Percentiles rank a stretch among this genome's conserved stretches.
These are phyloP conservation scores for Zosterops borbonicus DNA, from an alignment of 2,113 vertebrate species.

Conservation along the genomic window DNA sequence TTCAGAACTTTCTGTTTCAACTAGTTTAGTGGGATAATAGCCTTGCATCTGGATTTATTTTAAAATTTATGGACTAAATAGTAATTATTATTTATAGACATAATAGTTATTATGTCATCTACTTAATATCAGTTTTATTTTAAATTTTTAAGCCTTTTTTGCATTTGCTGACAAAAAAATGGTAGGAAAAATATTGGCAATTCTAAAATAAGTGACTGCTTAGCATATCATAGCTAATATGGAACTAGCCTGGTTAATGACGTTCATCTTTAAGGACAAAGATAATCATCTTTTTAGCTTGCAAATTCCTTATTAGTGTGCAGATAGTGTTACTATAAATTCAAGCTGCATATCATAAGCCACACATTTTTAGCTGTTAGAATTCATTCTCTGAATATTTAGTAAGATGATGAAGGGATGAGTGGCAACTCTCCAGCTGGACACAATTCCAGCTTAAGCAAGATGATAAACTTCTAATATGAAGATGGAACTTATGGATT, in stretches of 20 bases:
- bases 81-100: not conserved
- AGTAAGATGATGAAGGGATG: conserved; percentile 54
- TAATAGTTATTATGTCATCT: not conserved
- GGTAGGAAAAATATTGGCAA: conserved; percentile 10
- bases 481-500: conserved; percentile 79
- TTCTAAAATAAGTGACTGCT: conserved; percentile 39
- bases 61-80: not conserved
- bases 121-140: conserved; percentile 18
- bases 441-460: conserved; percentile 58
- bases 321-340: conserved; percentile 72
- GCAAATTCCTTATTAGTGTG: conserved; percentile 70
- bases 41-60: not conserved
- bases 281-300: conserved; percentile 69
- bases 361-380: conserved; percentile 66
- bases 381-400: conserved; percentile 73
- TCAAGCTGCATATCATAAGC: conserved; percentile 63
- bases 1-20: not conserved
- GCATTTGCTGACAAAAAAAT: conserved; percentile 21
- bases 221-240: conserved; percentile 41
- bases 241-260: conserved; percentile 38
- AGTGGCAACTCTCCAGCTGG: conserved; percentile 72
- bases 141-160: conserved; percentile 43
- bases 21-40: not conserved
- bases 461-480: conserved; percentile 74
- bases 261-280: conserved; percentile 66